These are phyloP conservation scores for Plusia festucae DNA, from an alignment of 2,888 invertebrate species.

Conservation along the genomic window DNA sequence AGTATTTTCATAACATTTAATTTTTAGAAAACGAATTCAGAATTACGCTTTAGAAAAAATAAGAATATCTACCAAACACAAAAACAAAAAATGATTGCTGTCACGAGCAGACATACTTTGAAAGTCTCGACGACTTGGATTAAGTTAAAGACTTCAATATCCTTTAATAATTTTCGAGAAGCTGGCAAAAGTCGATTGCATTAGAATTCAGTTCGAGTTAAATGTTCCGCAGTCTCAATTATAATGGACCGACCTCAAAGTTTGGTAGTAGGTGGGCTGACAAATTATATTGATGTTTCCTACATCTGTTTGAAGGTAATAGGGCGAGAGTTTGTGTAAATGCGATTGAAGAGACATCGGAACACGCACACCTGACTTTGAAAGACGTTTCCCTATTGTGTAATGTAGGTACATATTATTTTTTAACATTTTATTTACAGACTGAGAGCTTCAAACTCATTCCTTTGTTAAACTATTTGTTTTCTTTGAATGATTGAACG, in stretches of 20 bases:
- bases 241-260: neutral
- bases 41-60: neutral
- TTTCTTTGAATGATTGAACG: slow-evolving; percentile 8
- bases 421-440: slow-evolving; percentile 16
- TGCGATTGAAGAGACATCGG: slow-evolving; percentile 9
- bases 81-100: neutral
- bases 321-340: slow-evolving; percentile 14
- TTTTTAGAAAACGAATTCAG: neutral
- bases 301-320: slow-evolving; percentile 16
- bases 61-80: too few relatives aligned
- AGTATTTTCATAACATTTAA: too few relatives aligned
- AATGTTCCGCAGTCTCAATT: neutral
- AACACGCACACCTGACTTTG: slow-evolving; percentile 27
- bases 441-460: slow-evolving; percentile 24
- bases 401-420: slow-evolving; percentile 29
- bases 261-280: neutral
- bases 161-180: slow-evolving; percentile 1
- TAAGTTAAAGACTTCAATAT: slow-evolving; percentile 4
- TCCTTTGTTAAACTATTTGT: slow-evolving; percentile 28
- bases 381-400: slow-evolving; percentile 21
- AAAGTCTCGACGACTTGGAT: slow-evolving; percentile 4
- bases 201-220: slow-evolving; percentile 1
- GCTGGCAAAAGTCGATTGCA: slow-evolving; percentile 4
- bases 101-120: neutral
- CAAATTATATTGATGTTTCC: slow-evolving; percentile 16